phyloP scores from a whole-genome alignment of 2,888 invertebrate genomes.

The Creontiades dilutus region DNA sequence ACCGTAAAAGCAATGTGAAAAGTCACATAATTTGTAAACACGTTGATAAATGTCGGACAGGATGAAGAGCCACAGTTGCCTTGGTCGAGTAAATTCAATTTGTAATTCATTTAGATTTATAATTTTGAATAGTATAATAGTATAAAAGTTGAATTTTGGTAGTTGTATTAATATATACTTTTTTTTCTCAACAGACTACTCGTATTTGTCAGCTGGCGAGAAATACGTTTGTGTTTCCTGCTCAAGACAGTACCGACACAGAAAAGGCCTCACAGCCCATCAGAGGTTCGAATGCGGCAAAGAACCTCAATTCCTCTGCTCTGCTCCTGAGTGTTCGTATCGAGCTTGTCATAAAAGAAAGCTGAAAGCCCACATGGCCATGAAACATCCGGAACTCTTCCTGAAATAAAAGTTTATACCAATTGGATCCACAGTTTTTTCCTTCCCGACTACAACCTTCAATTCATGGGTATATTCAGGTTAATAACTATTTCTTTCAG shows the following conservation, averaged over 20 bases:
- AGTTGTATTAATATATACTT: too few relatives aligned
- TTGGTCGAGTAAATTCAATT: too few relatives aligned
- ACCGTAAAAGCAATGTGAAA: constrained; percentile 5
- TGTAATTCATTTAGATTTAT: too few relatives aligned
- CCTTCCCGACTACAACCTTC: too few relatives aligned
- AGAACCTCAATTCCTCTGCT: constrained; percentile 26
- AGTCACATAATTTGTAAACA: constrained; percentile 13
- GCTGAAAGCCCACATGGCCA: neutral
- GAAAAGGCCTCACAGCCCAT: constrained; percentile 74
- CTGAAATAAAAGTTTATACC: neutral
- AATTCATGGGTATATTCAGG: too few relatives aligned
- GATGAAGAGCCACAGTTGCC: neutral
- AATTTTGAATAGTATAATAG: too few relatives aligned
- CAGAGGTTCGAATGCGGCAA: constrained; percentile 72
- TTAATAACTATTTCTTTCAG: too few relatives aligned
- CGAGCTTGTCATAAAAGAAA: constrained; percentile 27
- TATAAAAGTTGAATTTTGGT: too few relatives aligned
- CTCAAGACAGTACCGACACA: constrained; percentile 74
- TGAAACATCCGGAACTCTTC: neutral
- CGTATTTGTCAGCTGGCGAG: neutral
- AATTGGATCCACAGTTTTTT: too few relatives aligned
- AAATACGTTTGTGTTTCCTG: constrained; percentile 69
- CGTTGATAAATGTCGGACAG: neutral
- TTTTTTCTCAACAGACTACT: too few relatives aligned
- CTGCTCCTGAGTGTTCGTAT: neutral